Conservation (phyloP, 2,797 vertebrate genomes). For the Rhinichthys osculus region DNA sequence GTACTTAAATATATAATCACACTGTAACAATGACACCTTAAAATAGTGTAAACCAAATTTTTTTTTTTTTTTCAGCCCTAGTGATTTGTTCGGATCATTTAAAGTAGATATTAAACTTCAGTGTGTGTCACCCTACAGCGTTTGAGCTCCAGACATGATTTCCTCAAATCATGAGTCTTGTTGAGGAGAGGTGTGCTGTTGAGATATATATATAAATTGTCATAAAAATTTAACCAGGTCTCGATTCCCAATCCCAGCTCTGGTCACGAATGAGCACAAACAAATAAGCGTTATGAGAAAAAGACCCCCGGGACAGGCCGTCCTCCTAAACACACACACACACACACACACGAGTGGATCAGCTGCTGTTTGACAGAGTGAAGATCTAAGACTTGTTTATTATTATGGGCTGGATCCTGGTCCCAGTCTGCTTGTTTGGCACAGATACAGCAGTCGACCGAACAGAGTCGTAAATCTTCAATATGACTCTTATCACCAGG, state of each 20-base stretch:
- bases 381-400: slow-evolving; percentile 72
- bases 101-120: background rate
- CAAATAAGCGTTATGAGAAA: background rate
- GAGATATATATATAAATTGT: too few species aligned
- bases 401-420: slow-evolving; percentile 73
- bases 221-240: too few species aligned
- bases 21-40: too few species aligned
- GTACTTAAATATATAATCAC: too few species aligned
- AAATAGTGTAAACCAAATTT: too few species aligned
- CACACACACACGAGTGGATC: background rate
- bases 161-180: background rate
- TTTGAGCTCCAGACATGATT: background rate
- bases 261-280: too few species aligned
- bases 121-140: background rate
- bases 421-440: slow-evolving; percentile 69
- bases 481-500: slow-evolving; percentile 74
- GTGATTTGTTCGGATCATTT: background rate
- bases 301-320: background rate
- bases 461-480: slow-evolving; percentile 52
- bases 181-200: background rate
- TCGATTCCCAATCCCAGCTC: too few species aligned
- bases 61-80: too few species aligned
- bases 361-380: slow-evolving; percentile 36
- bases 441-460: slow-evolving; percentile 58
- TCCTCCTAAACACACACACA: background rate